Base-by-base conservation (phyloP, 2,888 invertebrate genomes). In the Tipula vernalis region DNA sequence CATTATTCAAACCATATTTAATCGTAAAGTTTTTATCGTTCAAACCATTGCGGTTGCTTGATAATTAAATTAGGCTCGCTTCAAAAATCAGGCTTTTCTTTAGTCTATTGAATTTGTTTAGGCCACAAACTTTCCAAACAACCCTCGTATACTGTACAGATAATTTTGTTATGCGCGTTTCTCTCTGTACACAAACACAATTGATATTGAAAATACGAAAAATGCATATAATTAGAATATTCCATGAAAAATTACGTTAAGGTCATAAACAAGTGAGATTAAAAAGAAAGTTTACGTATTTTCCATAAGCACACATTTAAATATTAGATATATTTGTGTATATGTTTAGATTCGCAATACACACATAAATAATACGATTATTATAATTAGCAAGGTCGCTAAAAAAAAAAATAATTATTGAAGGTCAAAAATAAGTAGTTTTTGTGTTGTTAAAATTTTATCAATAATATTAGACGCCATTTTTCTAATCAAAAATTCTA, bases 141-240 rank as follows among this genome's bases (percentile, higher is more conserved):
- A 39, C 39, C 39, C 6, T 39, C 39, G 6, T 39, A 39, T 39
- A 15, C 13, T 47, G 12, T 47, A 47, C n/a, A 12, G 13, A 47
- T 51, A 8, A 6, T 51, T 51, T 51, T 51, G 51, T 51, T 51
- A 51, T 15, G 15, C 15, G 51, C 51, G 51, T 51, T 51, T 51
- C 51, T 51, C 51, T 15, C n/a, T n/a, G 6, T 39, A 15, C 6
- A 51, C 6, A 51, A 15, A 15, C 28, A 28, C 18, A 57, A 71
- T 71, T 71, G 71, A 71, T 71, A 71, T 28, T 71, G 71, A 71
- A 71, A 8, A 71, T 12, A 71, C 71, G 28, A 71, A 28, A 71
- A 71, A 71, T 71, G 71, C 71, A 71, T 71, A 71, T 71, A 71
- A 71, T 71, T 71, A 71, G 71, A 71, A 71, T 71, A 71, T 71